Evolutionary conservation across 1,140 invertebrate species (phyloP).

Genomic region (Bathynomus jamesi): DNA sequence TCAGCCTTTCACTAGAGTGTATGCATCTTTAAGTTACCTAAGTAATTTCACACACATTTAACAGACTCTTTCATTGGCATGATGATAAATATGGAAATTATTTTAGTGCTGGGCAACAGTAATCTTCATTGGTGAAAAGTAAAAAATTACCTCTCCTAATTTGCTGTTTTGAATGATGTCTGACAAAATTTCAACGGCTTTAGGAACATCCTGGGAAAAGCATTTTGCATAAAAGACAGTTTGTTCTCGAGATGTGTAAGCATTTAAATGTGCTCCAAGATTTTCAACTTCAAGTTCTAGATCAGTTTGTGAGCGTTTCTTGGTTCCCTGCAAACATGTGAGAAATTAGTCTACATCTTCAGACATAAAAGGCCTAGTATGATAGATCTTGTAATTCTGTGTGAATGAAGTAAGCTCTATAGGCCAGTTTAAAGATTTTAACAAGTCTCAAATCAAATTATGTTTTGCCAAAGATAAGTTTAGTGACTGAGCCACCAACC

Average conservation of each 20-base stretch:
- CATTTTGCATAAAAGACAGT: constrained; percentile 99
- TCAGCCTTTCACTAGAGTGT: no score
- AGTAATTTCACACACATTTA: no score
- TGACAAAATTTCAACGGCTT: constrained; percentile 90
- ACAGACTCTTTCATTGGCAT: no score
- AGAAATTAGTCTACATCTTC: not conserved
- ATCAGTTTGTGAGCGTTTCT: constrained; percentile 88
- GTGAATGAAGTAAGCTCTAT: not conserved
- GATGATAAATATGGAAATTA: no score
- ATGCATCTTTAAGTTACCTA: no score
- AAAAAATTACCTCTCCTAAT: constrained; percentile 54
- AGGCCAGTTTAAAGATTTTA: not conserved
- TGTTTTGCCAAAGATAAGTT: no score
- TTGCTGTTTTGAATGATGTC: constrained; percentile 98
- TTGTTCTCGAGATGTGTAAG: constrained; percentile 97
- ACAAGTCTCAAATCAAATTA: no score
- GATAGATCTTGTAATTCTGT: not conserved
- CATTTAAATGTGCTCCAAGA: constrained; percentile 97
- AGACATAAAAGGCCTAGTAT: not conserved
- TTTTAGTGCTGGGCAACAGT: no score
- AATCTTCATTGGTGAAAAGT: not conserved
- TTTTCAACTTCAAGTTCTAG: constrained; percentile 98
- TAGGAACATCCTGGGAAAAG: constrained; percentile 73
- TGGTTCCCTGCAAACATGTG: constrained; percentile 62
- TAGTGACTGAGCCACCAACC: no score